phyloP scores from a whole-genome alignment of 2,888 invertebrate genomes.

The Ophraella communa region DNA sequence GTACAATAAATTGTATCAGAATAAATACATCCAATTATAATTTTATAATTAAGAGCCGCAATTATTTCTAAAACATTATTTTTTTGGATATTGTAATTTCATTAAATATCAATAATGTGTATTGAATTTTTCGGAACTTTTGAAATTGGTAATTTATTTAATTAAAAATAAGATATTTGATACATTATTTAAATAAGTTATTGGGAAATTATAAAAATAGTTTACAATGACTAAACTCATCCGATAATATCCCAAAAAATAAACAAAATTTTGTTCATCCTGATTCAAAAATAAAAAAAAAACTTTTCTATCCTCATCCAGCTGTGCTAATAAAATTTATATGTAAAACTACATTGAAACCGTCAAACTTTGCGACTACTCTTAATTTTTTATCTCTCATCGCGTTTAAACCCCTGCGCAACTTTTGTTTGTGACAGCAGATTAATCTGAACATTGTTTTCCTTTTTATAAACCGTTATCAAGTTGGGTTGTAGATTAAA shows the following conservation, averaged over 20 bases:
- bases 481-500: constrained; percentile 2
- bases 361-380: background rate
- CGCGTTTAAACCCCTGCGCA: background rate
- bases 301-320: background rate
- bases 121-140: no score
- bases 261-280: background rate
- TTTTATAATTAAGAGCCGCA: no score
- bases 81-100: no score
- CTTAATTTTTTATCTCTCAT: background rate
- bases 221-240: background rate
- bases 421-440: constrained; percentile 15
- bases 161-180: no score
- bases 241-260: background rate
- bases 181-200: no score
- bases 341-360: background rate
- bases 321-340: background rate
- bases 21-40: no score
- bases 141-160: no score
- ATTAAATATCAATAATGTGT: no score
- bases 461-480: constrained; percentile 5
- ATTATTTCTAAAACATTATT: no score
- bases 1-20: no score
- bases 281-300: background rate
- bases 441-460: constrained; percentile 13
- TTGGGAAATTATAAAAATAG: background rate